Base-by-base conservation (phyloP, 2,888 invertebrate species). In the Portevinia maculata region DNA sequence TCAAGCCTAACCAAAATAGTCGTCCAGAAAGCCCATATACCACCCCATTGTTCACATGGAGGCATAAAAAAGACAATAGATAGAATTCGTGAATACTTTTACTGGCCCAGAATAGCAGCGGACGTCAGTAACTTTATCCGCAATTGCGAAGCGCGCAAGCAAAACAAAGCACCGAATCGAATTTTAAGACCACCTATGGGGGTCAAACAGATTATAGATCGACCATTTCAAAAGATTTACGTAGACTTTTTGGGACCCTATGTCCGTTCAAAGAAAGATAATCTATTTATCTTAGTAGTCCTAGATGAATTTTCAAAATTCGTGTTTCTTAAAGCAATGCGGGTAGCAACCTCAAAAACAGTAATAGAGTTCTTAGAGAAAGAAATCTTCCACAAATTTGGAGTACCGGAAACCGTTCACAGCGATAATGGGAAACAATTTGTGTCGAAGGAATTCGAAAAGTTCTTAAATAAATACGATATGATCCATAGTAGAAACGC, bases 361-460 rank as follows among this genome's bases (percentile, higher is more conserved):
- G 39, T 76, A 0, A n/a, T 41, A 0, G 37, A 65, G 3, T 84
- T 46, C 50, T 9, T 84, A 5, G 70, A 78, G 28, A 50, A 79
- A 17, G 81, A 86, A 1, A 8, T 76, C 1, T 86, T 87, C 65
- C 73, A 86, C 17, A 30, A 85, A 5, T 87, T 86, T 76, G 86
- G 86, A 1, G 85, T 86, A 9, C 86, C 86, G 0, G 78, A 85
- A 48, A 17, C 48, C 0, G 28, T 86, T 3, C 85, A 86, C 1
- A 67, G 79, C 2, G 87, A 88, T 13, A 88, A 88, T 65, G 87
- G 87, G 0, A 24, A 24, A 24, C 24, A 24, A 24, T 24, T 24
- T 24, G 24, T 24, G 5, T 24, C 24, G 2, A 24, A 24, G 2
- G 24, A 24, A 24, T 24, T 24, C 5, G 24, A 2, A 5, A 24